Evolutionary conservation across 2,113 vertebrate genomes (phyloP).

Genomic region (Phalacrocorax aristotelis): DNA sequence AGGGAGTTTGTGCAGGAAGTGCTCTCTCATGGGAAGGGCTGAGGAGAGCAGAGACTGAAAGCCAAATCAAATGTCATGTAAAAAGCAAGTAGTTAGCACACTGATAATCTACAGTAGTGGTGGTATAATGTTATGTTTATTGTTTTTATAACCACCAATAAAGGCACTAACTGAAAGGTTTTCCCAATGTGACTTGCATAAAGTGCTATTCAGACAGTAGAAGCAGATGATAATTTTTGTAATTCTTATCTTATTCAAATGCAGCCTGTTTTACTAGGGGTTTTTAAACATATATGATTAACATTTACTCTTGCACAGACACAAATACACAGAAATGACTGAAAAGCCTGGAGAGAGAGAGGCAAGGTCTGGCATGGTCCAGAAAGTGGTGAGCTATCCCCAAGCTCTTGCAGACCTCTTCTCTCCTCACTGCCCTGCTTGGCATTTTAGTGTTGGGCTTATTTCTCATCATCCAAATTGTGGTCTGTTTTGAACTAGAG

Average conservation of each 20-base stretch:
- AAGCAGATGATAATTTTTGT: background rate
- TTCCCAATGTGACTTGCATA: background rate
- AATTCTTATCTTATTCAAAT: background rate
- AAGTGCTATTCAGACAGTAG: background rate
- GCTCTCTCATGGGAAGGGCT: background rate
- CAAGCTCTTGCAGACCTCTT: background rate
- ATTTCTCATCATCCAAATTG: background rate
- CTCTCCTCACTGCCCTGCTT: background rate
- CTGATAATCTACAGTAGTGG: background rate
- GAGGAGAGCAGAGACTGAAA: background rate
- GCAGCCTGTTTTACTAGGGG: background rate
- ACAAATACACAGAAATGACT: background rate
- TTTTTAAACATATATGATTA: background rate
- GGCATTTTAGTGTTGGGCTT: background rate
- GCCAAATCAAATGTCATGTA: background rate
- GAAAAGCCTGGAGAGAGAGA: background rate
- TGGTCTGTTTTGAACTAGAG: background rate
- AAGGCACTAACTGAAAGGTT: background rate
- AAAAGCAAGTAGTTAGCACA: background rate
- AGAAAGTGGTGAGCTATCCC: background rate
- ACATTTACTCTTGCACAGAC: background rate
- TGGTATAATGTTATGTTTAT: background rate
- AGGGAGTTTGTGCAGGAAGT: background rate
- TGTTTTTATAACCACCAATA: background rate
- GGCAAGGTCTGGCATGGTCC: background rate